Percentiles rank a stretch among this genome's conserved stretches.
These are phyloP conservation scores for Ophioderma brevispina DNA, from an alignment of 35 echinoderm and acorn worm genomes.

Conservation along the genomic window DNA sequence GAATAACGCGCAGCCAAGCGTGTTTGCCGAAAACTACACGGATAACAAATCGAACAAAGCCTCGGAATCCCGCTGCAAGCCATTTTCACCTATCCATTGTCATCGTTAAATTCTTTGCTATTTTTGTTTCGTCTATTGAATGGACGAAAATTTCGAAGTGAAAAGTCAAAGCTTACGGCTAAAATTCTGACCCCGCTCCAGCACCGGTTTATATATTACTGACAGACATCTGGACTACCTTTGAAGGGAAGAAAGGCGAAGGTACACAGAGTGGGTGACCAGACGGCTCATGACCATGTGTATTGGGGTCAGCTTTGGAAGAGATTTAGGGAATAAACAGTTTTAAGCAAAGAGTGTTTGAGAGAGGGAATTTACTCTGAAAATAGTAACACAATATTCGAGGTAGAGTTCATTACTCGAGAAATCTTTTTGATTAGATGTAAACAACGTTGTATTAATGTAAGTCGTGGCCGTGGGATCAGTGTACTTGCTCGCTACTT, in stretches of 20 bases:
- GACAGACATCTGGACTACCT: too few species aligned
- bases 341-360: background rate
- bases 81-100: background rate
- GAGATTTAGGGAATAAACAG: slow-evolving; percentile 10
- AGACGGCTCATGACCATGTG: background rate
- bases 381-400: background rate
- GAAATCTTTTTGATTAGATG: background rate
- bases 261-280: background rate
- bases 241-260: background rate
- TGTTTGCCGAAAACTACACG: background rate
- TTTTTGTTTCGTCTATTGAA: background rate
- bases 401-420: slow-evolving; percentile 1
- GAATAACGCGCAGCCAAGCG: background rate
- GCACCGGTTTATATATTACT: too few species aligned
- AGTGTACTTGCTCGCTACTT: background rate
- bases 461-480: background rate
- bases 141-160: background rate
- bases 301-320: background rate
- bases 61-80: background rate
- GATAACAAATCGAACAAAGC: background rate
- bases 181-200: background rate
- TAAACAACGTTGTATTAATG: background rate
- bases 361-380: background rate
- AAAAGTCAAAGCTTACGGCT: background rate
- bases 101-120: background rate